These are phyloP conservation scores for Stomatorhinus ivindoensis DNA, from an alignment of 2,113 vertebrate species.

Conservation along the genomic window DNA sequence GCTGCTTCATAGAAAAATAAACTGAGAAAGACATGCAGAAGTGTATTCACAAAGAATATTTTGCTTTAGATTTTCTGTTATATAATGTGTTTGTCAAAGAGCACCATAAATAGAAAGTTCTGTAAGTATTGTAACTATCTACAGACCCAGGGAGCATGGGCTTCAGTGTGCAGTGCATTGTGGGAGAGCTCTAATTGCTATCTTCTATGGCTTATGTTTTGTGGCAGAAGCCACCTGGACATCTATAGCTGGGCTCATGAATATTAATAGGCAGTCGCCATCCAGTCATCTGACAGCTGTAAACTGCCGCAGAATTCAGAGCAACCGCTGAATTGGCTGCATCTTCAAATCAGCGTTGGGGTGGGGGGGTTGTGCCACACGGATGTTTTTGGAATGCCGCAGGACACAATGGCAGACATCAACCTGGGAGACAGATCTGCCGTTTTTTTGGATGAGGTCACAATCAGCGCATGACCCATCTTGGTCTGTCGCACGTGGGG, in stretches of 20 bases:
- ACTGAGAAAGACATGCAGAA: background rate
- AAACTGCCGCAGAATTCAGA: background rate
- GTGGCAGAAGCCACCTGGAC: background rate
- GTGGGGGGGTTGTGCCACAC: background rate
- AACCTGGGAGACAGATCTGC: background rate
- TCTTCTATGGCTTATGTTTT: background rate
- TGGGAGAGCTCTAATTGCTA: background rate
- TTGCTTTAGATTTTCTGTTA: background rate
- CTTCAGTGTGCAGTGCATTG: background rate
- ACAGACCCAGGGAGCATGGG: background rate
- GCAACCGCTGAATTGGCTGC: background rate
- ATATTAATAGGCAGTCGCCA: background rate
- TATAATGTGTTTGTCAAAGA: background rate
- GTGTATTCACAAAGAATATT: background rate
- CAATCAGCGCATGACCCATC: background rate
- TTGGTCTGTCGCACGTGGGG: constrained; percentile 30
- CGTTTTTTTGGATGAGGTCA: background rate
- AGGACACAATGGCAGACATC: background rate
- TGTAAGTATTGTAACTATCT: background rate
- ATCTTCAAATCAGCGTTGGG: background rate
- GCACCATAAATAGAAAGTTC: background rate
- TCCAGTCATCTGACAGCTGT: background rate
- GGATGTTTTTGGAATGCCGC: background rate
- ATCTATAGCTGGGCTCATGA: background rate
- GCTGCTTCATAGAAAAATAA: background rate